Evolutionary conservation across 2,797 vertebrate genomes (phyloP), one percentile per base, ranked within the genome.

Genomic region (Orestias chungarensis): DNA sequence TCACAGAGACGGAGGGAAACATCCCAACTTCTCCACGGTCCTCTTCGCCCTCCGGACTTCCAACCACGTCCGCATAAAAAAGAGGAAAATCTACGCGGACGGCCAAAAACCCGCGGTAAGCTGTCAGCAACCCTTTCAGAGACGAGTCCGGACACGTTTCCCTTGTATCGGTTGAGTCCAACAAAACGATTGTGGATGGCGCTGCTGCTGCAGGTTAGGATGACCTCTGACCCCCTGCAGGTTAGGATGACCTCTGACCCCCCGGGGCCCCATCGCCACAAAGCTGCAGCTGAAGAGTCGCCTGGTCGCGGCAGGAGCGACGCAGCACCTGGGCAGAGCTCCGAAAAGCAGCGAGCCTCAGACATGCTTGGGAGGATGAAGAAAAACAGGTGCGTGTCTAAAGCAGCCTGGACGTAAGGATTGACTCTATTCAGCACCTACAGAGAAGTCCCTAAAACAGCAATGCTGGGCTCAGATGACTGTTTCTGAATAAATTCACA

Each of bases 161-260:
- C n/a, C n/a, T 31, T 31, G 54, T 55, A 31, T 52, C 23, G 47
- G n/a, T 40, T 55, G 27, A 59, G 66, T 4, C 40, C 4, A 46
- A 15, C 17, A 67, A 67, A 35, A n/a, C 4, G 23, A 64, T 49
- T 47, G 68, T 62, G 12, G 1, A 2, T 43, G 0, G 0, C 66
- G 6, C 46, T 54, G 5, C 73, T 66, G 75, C 78, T 44, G 42
- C 57, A 95, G 93, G 74, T 90, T n/a, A 76, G 85, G 12, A 80
- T 92, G 33, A 87, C 89, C 79, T 92, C 93, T 64, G 90, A 94
- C n/a, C n/a, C n/a, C n/a, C n/a, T n/a, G n/a, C 57, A 95, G 93
- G 74, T 90, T n/a, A 76, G 85, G 12, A 80, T 92, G 33, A 87
- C 89, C 79, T 92, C 93, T 64, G 90, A 94, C n/a, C n/a, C n/a